Percentiles rank a stretch among this genome's conserved stretches.
Conservation (phyloP, 2,113 vertebrate species). For the Ictalurus punctatus region DNA sequence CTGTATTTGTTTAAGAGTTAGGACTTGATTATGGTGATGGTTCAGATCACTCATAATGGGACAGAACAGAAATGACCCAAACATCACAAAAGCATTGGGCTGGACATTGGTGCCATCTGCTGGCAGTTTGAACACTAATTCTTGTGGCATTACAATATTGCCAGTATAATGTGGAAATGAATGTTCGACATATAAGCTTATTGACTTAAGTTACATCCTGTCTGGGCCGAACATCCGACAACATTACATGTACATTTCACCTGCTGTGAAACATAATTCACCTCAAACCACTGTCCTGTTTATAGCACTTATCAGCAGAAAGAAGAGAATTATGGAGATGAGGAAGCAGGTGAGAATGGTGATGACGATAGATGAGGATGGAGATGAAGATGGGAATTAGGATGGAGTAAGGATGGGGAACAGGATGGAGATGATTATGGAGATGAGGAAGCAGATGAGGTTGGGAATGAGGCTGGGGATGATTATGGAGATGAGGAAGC, state of each 20-base stretch:
- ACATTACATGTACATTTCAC: not conserved
- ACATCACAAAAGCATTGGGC: not conserved
- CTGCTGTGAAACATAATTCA: not conserved
- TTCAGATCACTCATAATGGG: not conserved
- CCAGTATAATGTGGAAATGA: not conserved
- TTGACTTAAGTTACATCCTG: not conserved
- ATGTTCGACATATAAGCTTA: not conserved
- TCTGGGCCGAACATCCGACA: not conserved
- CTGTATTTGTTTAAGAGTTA: not conserved
- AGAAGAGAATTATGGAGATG: not conserved
- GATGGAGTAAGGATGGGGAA: not conserved
- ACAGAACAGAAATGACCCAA: not conserved
- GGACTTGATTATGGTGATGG: not conserved
- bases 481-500: not conserved
- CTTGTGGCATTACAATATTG: not conserved
- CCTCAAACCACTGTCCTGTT: not conserved
- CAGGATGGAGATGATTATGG: not conserved
- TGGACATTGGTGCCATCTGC: slow-evolving; percentile 24
- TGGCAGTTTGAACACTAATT: not conserved
- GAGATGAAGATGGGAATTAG: not conserved
- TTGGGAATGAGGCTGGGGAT: not conserved
- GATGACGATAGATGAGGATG: not conserved
- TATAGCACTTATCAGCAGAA: not conserved
- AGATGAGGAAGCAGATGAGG: not conserved
- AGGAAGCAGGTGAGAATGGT: not conserved